Evolutionary conservation across 2,113 vertebrate genomes (phyloP).

Genomic region (Pedetes capensis): DNA sequence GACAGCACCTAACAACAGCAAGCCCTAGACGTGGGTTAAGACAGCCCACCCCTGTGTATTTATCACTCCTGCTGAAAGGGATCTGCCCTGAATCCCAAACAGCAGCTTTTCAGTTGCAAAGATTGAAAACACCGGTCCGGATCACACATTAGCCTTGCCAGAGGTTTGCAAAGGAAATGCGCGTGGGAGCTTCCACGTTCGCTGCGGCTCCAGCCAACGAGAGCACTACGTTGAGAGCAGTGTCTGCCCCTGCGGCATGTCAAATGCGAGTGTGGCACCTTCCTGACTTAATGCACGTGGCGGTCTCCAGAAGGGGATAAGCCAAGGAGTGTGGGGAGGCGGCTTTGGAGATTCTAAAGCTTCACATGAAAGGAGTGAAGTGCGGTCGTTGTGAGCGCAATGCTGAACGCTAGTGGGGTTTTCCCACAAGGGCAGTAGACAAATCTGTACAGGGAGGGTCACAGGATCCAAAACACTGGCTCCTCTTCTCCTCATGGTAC

Average conservation of each 20-base stretch:
- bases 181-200: not conserved
- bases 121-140: not conserved
- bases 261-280: not conserved
- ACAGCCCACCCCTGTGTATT: not conserved
- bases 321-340: slow-evolving; percentile 12
- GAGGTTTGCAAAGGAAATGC: not conserved
- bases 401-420: not conserved
- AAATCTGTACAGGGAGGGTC: not conserved
- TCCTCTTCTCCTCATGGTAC: slow-evolving; percentile 30
- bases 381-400: not conserved
- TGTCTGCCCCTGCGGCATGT: not conserved
- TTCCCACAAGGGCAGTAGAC: slow-evolving; percentile 47
- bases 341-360: slow-evolving; percentile 31
- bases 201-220: not conserved
- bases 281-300: not conserved
- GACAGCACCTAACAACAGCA: too few relatives aligned
- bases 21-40: not conserved
- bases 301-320: not conserved
- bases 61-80: not conserved
- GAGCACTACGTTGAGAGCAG: not conserved
- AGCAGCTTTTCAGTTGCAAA: not conserved
- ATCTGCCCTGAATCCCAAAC: not conserved
- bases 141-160: not conserved
- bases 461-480: slow-evolving; percentile 37
- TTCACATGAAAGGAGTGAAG: not conserved